A percentile compares a stretch with the other conserved stretches of the same genome.
Conservation (phyloP, 2,797 vertebrate species). For the Cuculus canorus region DNA sequence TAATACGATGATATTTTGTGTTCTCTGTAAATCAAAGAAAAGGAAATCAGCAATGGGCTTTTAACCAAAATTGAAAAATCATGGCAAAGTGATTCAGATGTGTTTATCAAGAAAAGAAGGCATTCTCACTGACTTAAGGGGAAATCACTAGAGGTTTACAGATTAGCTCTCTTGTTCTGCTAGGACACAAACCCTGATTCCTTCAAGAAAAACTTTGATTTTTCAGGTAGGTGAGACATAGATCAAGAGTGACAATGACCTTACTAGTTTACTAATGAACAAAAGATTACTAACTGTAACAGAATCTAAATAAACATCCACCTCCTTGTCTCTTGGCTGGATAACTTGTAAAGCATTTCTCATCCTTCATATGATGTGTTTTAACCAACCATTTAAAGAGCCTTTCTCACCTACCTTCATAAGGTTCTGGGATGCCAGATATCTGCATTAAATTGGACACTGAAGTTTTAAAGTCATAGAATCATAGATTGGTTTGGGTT, state of each 20-base stretch:
- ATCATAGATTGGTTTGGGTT: no score
- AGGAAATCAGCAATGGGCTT: slow-evolving; percentile 30
- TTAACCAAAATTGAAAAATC: slow-evolving; percentile 41
- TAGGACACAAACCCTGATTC: neutral
- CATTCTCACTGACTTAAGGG: neutral
- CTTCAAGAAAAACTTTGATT: neutral
- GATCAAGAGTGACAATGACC: neutral
- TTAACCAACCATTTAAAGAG: neutral
- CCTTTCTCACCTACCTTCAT: neutral
- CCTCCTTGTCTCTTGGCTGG: neutral
- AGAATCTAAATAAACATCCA: neutral
- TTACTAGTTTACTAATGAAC: neutral
- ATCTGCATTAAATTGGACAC: neutral
- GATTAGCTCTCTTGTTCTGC: neutral
- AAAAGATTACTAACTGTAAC: neutral
- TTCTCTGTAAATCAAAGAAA: slow-evolving; percentile 19
- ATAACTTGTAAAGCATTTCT: neutral
- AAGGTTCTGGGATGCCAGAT: neutral
- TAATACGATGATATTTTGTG: neutral
- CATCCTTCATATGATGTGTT: neutral
- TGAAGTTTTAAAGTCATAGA: neutral
- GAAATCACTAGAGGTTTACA: neutral
- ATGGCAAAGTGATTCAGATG: neutral
- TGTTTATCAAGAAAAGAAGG: neutral
- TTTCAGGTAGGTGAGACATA: neutral